These are phyloP conservation scores for Oscheius myriophilus DNA, from an alignment of 2,888 invertebrate genomes.

Conservation along the genomic window DNA sequence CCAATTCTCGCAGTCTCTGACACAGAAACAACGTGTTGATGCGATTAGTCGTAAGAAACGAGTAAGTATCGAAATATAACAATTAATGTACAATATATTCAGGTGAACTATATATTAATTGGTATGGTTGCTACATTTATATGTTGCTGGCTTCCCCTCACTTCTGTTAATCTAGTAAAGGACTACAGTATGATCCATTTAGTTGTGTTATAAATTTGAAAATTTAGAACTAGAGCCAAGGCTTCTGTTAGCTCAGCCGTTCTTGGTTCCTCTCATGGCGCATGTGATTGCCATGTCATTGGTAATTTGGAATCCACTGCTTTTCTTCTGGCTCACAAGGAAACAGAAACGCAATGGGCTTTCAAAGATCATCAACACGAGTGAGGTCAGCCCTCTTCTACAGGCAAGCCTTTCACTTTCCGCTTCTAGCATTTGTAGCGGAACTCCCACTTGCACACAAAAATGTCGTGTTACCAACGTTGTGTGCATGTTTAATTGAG, in stretches of 20 bases:
- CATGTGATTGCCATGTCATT: conserved; percentile 69
- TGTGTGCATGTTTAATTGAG: no score
- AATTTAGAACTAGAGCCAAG: conserved; percentile 60
- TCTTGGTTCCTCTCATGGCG: conserved; percentile 66
- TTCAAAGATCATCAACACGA: conserved; percentile 63
- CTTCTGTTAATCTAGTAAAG: conserved; percentile 66
- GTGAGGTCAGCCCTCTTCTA: conserved; percentile 53
- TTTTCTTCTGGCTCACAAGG: conserved; percentile 70
- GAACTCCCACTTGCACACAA: conserved; percentile 1
- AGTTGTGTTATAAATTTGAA: background rate
- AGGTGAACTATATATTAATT: conserved; percentile 61
- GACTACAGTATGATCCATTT: conserved; percentile 63
- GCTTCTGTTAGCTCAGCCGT: conserved; percentile 64
- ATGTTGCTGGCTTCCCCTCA: conserved; percentile 68
- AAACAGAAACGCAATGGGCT: conserved; percentile 67
- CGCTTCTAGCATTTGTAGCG: conserved; percentile 27
- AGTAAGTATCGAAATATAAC: conserved; percentile 20
- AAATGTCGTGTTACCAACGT: background rate
- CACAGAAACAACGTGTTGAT: conserved; percentile 65
- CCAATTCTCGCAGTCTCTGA: conserved; percentile 65
- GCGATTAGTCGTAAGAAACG: conserved; percentile 63
- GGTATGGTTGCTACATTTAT: conserved; percentile 82
- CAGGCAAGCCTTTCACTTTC: conserved; percentile 21
- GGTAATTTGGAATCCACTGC: conserved; percentile 68
- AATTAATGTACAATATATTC: background rate